Percentiles rank a stretch among this genome's conserved stretches.
These are phyloP conservation scores for Tenthredo mesomela DNA, from an alignment of 2,888 invertebrate species.

Conservation along the genomic window DNA sequence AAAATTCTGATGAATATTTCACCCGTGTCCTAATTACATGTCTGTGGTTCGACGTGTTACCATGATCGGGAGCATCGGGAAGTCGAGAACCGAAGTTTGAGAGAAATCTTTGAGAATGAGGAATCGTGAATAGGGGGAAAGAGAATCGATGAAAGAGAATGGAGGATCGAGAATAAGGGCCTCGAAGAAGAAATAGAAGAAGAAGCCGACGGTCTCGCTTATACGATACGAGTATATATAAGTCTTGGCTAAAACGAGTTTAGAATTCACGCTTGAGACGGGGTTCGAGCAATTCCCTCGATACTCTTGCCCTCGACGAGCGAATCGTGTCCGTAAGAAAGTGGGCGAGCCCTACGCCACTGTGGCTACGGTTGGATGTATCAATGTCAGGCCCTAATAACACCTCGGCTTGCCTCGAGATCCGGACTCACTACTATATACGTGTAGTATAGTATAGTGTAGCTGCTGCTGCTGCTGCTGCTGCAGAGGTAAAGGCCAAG, in stretches of 20 bases:
- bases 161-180: conserved; percentile 32
- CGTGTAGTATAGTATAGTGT: background rate
- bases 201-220: conserved; percentile 3
- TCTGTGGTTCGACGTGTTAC: background rate
- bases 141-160: conserved; percentile 1
- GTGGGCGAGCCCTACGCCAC: conserved; percentile 54
- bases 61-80: background rate
- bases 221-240: conserved; percentile 32
- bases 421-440: conserved; percentile 49
- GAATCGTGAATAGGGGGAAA: conserved; percentile 1
- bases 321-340: conserved; percentile 33
- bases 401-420: conserved; percentile 63
- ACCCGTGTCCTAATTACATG: conserved; percentile 41
- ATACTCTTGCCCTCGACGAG: conserved; percentile 5
- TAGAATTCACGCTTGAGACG: conserved; percentile 31
- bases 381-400: conserved; percentile 75
- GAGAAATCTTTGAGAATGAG: conserved; percentile 1
- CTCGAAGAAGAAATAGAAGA: background rate
- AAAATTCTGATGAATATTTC: conserved; percentile 69
- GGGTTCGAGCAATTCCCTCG: conserved; percentile 33
- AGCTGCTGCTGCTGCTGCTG: background rate
- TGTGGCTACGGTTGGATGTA: conserved; percentile 68
- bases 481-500: conserved; percentile 31
- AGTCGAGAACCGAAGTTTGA: background rate
- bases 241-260: conserved; percentile 46